Evolutionary conservation across 2,797 vertebrate species (phyloP).

Genomic region (Channa striata): DNA sequence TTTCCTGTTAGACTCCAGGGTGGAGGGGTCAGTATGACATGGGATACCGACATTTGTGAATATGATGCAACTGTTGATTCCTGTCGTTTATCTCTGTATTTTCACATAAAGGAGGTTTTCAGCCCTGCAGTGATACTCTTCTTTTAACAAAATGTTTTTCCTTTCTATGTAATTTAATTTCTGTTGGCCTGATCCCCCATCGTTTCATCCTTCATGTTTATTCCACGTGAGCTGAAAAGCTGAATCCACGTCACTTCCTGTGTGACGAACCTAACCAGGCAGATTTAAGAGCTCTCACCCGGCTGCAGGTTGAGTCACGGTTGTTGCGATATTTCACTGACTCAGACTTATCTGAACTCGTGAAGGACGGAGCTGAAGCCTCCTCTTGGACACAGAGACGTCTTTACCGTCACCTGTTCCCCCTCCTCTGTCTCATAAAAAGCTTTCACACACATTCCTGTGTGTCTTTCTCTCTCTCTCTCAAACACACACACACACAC

Average conservation of each 20-base stretch:
- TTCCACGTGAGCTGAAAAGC: no score
- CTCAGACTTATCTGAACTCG: conserved; percentile 43
- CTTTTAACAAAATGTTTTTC: not conserved
- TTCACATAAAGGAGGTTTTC: no score
- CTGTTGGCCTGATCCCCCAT: not conserved
- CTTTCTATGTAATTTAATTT: not conserved
- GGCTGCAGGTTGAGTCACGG: conserved; percentile 46
- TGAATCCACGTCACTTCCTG: conserved; percentile 27
- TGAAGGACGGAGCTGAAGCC: conserved; percentile 21
- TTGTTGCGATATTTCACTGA: conserved; percentile 34
- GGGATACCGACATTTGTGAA: no score
- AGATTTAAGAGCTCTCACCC: conserved; percentile 19
- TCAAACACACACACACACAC: conserved; percentile 28
- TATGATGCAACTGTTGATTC: no score
- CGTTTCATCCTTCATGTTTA: no score
- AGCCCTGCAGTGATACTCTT: no score
- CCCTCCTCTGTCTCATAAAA: conserved; percentile 31
- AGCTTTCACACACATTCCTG: conserved; percentile 19
- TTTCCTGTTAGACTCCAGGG: no score
- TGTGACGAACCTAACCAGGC: conserved; percentile 30
- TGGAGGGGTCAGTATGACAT: no score
- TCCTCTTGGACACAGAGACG: conserved; percentile 25
- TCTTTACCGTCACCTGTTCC: conserved; percentile 9
- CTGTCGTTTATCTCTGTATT: no score
- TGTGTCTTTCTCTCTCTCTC: conserved; percentile 5